These are phyloP conservation scores for Hymenopus coronatus DNA, from an alignment of 2,888 invertebrate genomes.

Conservation along the genomic window DNA sequence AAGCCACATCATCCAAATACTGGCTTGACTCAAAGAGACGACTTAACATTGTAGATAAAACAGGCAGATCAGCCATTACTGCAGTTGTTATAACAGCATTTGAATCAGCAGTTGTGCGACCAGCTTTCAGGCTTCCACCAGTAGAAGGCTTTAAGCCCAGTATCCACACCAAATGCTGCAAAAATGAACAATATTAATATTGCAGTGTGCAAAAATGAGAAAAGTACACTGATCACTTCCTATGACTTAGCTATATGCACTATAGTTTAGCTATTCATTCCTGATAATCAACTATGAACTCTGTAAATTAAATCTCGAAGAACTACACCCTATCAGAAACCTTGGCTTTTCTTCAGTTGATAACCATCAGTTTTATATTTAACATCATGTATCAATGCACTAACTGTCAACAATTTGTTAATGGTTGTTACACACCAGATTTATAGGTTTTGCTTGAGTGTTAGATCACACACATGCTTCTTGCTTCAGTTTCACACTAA, in stretches of 20 bases:
- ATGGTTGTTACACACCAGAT: too few relatives aligned
- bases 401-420: too few relatives aligned
- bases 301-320: not conserved
- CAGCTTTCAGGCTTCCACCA: constrained; percentile 87
- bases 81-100: constrained; percentile 91
- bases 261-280: not conserved
- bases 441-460: too few relatives aligned
- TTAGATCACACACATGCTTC: too few relatives aligned
- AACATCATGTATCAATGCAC: too few relatives aligned
- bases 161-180: constrained; percentile 79
- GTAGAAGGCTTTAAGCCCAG: constrained; percentile 92
- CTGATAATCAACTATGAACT: not conserved
- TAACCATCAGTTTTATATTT: too few relatives aligned
- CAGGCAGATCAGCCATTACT: constrained; percentile 92
- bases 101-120: constrained; percentile 72
- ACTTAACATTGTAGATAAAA: constrained; percentile 85
- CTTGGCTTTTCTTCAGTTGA: too few relatives aligned
- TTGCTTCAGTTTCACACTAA: too few relatives aligned
- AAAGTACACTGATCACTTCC: not conserved
- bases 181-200: not conserved
- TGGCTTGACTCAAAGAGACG: constrained; percentile 93
- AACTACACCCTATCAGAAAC: not conserved
- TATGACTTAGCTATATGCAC: not conserved
- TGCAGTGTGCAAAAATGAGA: not conserved
- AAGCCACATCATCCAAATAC: constrained; percentile 87